A percentile compares a stretch with the other conserved stretches of the same genome.
These are phyloP conservation scores for Malurus leucopterus DNA, from an alignment of 2,797 vertebrate genomes.

Conservation along the genomic window DNA sequence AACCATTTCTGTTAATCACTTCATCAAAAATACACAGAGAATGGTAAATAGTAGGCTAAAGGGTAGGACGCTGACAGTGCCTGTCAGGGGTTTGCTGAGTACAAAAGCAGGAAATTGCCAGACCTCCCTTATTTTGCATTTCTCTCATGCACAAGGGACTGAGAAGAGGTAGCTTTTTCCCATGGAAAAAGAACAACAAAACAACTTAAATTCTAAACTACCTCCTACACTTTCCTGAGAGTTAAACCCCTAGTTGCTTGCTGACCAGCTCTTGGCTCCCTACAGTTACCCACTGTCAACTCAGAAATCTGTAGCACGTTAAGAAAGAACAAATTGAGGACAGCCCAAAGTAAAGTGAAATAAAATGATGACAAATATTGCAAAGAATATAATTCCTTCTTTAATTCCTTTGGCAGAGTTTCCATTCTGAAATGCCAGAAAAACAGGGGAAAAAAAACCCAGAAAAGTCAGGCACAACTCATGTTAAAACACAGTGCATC, in stretches of 20 bases:
- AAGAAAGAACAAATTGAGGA: not conserved
- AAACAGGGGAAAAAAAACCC: not conserved
- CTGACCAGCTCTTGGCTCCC: not conserved
- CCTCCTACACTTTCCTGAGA: conserved; percentile 56
- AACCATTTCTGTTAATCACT: not conserved
- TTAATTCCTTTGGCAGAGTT: not conserved
- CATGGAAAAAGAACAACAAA: not conserved
- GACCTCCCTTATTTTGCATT: not conserved
- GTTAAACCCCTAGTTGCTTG: not conserved
- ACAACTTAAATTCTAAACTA: conserved; percentile 3
- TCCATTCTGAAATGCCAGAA: not conserved
- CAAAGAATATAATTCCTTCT: not conserved
- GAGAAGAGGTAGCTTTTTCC: conserved; percentile 42
- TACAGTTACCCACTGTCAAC: not conserved
- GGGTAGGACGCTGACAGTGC: not conserved
- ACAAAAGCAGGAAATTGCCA: conserved; percentile 10
- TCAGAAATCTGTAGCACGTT: conserved; percentile 21
- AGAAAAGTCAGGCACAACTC: not conserved
- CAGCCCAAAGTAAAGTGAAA: not conserved
- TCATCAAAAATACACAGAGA: not conserved
- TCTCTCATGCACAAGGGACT: conserved; percentile 21
- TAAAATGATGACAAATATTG: not conserved
- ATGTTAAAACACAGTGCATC: not conserved
- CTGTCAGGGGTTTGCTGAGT: not conserved
- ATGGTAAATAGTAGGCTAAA: not conserved